Evolutionary conservation across 2,113 vertebrate genomes (phyloP).

Genomic region (Misgurnus mizolepis): DNA sequence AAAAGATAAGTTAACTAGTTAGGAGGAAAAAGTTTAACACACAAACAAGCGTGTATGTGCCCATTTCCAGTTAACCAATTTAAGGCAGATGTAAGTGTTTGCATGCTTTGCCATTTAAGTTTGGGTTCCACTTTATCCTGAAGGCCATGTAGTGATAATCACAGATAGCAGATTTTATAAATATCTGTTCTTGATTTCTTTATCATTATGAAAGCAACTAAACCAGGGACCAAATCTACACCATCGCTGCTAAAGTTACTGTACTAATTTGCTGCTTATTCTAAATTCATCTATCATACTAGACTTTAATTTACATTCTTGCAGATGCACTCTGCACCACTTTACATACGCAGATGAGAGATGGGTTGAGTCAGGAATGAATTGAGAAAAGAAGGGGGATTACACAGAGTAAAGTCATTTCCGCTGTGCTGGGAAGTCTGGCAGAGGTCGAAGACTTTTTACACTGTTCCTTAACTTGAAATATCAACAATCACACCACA

Average conservation of each 20-base stretch:
- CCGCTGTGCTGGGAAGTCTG: slow-evolving; percentile 60
- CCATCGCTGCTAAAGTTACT: too few relatives aligned
- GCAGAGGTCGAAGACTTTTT: slow-evolving; percentile 53
- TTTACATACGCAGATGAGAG: neutral
- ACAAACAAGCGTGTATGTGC: neutral
- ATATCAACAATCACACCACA: slow-evolving; percentile 6
- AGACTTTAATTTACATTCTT: neutral
- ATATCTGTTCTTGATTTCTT: too few relatives aligned
- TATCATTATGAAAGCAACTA: too few relatives aligned
- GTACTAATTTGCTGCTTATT: too few relatives aligned
- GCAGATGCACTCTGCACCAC: neutral
- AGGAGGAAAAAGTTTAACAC: neutral
- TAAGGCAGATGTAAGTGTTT: too few relatives aligned
- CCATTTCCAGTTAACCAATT: too few relatives aligned
- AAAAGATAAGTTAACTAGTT: neutral
- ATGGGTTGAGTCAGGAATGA: neutral
- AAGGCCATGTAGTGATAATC: too few relatives aligned
- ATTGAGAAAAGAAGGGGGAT: neutral
- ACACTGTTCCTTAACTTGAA: neutral
- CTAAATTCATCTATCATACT: too few relatives aligned
- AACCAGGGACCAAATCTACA: too few relatives aligned
- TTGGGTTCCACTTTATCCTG: too few relatives aligned
- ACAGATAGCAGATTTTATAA: too few relatives aligned
- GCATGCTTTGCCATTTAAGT: too few relatives aligned
- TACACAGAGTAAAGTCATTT: slow-evolving; percentile 60